phyloP scores from a whole-genome alignment of 92 coral and sea anemone species.

The Palythoa caribaeorum region DNA sequence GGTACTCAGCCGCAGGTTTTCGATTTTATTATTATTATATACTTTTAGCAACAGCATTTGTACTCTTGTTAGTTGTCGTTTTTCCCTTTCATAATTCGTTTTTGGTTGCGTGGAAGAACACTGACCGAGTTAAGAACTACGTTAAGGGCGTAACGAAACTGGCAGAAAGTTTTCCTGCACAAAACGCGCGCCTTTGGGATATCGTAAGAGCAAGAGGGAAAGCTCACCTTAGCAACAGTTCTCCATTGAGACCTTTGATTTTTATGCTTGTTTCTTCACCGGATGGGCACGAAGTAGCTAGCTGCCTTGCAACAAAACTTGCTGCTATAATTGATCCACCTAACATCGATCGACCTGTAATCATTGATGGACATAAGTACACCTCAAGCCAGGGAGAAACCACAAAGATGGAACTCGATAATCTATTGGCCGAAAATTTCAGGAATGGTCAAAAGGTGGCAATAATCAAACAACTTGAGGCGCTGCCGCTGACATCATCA shows the following conservation, averaged over 20 bases:
- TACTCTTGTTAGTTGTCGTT: background rate
- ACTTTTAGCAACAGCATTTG: background rate
- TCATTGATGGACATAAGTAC: constrained; percentile 50
- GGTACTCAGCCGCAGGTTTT: background rate
- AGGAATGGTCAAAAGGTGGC: constrained; percentile 69
- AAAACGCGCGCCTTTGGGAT: constrained; percentile 61
- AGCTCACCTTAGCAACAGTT: constrained; percentile 63
- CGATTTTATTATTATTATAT: background rate
- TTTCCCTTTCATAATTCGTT: background rate
- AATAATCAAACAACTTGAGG: constrained; percentile 76
- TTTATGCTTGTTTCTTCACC: constrained; percentile 79
- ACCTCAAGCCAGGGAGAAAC: constrained; percentile 41
- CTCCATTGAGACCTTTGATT: constrained; percentile 83
- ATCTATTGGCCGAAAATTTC: constrained; percentile 47
- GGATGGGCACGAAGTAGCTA: constrained; percentile 64
- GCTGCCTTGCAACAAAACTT: constrained; percentile 80
- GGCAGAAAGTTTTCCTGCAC: background rate
- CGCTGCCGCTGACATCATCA: constrained; percentile 79
- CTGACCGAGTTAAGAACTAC: constrained; percentile 3
- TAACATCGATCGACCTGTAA: constrained; percentile 22
- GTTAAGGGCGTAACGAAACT: background rate
- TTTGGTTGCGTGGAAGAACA: background rate
- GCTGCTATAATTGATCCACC: constrained; percentile 61
- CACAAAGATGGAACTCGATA: constrained; percentile 72
- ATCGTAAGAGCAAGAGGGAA: constrained; percentile 68